These are phyloP conservation scores for Halcyon leucocephala DNA, from an alignment of 2,797 vertebrate genomes.

Conservation along the genomic window DNA sequence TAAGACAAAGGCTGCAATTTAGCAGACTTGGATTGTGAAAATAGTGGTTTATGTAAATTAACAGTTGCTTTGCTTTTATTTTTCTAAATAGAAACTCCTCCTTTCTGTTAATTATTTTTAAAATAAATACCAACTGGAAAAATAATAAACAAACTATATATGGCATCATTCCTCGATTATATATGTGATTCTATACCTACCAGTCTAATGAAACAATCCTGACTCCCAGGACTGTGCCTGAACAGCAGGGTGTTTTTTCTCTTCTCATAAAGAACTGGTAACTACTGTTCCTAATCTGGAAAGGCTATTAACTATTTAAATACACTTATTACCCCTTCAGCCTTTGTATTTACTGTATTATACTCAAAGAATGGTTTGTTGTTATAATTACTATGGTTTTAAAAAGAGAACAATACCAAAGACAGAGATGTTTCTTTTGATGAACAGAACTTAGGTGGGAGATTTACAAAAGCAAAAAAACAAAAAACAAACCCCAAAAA, in stretches of 20 bases:
- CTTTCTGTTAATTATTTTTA: neutral
- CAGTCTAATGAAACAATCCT: neutral
- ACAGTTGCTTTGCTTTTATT: neutral
- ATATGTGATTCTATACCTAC: neutral
- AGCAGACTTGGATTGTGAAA: neutral
- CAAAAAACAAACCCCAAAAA: neutral
- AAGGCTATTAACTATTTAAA: neutral
- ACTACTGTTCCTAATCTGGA: neutral
- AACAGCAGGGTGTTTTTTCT: neutral
- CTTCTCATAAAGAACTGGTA: neutral
- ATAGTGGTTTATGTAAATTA: neutral
- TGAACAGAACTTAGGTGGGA: neutral
- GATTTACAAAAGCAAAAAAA: neutral
- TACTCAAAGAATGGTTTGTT: neutral
- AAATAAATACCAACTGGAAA: neutral
- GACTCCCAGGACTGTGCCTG: neutral
- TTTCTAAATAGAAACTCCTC: neutral
- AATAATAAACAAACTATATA: neutral
- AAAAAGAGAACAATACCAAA: neutral
- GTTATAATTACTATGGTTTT: neutral
- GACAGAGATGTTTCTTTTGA: neutral
- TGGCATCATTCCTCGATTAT: neutral
- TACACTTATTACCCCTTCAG: neutral
- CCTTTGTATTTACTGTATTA: neutral
- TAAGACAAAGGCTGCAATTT: neutral